Conservation (phyloP, 2,797 vertebrate genomes). For the Pangasius djambal region DNA sequence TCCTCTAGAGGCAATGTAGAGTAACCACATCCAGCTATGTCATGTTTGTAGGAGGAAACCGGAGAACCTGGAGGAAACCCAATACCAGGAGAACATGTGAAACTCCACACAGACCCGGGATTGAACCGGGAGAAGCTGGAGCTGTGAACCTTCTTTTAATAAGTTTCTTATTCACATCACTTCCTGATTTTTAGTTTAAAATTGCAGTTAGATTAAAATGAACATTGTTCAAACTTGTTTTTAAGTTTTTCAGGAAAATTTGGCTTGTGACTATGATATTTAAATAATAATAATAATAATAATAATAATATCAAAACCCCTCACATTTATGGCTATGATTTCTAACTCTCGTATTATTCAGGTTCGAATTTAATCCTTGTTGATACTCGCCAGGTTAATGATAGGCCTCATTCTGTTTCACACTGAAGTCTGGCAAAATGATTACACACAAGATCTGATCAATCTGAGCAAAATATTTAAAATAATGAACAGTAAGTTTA, state of each 20-base stretch:
- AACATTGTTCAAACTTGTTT: not conserved
- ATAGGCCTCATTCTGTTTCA: not conserved
- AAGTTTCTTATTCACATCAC: not conserved
- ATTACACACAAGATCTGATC: not conserved
- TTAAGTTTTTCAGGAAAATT: not conserved
- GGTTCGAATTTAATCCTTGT: not conserved
- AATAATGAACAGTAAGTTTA: not conserved
- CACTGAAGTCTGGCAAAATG: not conserved
- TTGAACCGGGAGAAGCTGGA: not conserved
- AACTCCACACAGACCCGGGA: not conserved
- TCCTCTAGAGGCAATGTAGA: not conserved
- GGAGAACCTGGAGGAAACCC: not conserved
- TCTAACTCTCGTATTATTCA: not conserved
- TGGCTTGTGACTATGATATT: not conserved
- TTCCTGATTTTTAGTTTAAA: not conserved
- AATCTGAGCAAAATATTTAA: too few species aligned
- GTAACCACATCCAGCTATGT: not conserved
- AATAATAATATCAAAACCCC: too few species aligned
- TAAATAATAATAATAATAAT: not conserved
- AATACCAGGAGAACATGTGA: not conserved
- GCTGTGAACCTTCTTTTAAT: not conserved
- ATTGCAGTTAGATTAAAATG: not conserved
- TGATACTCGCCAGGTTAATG: not conserved
- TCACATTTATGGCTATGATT: not conserved
- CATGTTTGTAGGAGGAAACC: not conserved